A percentile compares a stretch with the other conserved stretches of the same genome.
Evolutionary conservation across 2,888 invertebrate genomes (phyloP).

Genomic region (Alviniconcha strummeri): DNA sequence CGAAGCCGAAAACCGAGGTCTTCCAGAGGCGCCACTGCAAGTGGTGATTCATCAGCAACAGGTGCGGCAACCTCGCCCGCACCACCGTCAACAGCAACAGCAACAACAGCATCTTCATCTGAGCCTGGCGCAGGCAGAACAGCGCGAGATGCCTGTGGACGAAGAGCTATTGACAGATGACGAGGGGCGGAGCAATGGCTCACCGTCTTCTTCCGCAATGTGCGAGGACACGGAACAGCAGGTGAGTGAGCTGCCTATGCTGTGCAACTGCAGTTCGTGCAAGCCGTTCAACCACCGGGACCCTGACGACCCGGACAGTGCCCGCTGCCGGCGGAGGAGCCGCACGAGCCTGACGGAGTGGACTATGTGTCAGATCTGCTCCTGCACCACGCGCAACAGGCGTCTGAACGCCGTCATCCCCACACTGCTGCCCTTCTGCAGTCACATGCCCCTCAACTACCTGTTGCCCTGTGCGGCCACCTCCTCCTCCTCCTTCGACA

Average conservation of each 20-base stretch:
- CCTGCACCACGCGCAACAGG: constrained; percentile 13
- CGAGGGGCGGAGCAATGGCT: too few species aligned
- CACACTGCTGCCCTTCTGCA: constrained; percentile 37
- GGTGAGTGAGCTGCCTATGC: background rate
- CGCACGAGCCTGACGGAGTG: constrained; percentile 19
- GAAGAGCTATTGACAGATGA: background rate
- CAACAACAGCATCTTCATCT: background rate
- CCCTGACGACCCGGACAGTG: background rate
- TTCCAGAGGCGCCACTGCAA: constrained; percentile 28
- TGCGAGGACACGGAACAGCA: constrained; percentile 11
- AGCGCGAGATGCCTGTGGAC: background rate
- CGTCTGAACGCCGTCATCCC: constrained; percentile 4
- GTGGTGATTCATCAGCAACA: constrained; percentile 12
- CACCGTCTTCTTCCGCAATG: background rate
- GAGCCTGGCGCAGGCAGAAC: background rate
- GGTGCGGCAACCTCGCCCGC: background rate
- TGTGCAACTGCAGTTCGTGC: constrained; percentile 2
- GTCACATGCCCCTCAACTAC: constrained; percentile 11
- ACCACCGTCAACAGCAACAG: background rate
- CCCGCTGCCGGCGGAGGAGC: background rate
- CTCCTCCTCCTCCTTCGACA: background rate
- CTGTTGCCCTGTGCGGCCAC: constrained; percentile 21
- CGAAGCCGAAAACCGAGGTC: constrained; percentile 30
- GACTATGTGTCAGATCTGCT: constrained; percentile 19
- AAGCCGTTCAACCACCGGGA: constrained; percentile 21